Conservation (phyloP, 2,797 vertebrate genomes). For the Chanos chanos region DNA sequence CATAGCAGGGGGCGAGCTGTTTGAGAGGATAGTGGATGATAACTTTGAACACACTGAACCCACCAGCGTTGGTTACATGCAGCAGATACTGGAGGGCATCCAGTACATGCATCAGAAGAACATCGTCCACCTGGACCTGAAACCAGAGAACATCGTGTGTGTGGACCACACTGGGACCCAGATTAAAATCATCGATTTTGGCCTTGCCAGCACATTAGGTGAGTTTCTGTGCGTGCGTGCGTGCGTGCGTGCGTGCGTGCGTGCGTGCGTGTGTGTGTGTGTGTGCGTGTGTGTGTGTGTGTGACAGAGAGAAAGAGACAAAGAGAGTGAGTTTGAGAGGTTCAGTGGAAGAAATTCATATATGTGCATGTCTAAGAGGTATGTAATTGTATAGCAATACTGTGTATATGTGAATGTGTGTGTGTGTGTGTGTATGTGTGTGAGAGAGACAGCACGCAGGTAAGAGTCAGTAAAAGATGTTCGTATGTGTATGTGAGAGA, state of each 20-base stretch:
- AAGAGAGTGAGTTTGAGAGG: too few relatives aligned
- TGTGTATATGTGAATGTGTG: not conserved
- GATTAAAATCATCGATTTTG: constrained; percentile 87
- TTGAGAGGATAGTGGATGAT: constrained; percentile 83
- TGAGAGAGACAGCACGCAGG: too few relatives aligned
- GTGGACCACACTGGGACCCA: constrained; percentile 69
- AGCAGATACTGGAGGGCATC: constrained; percentile 81
- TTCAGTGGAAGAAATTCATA: too few relatives aligned
- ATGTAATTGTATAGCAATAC: too few relatives aligned
- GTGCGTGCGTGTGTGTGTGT: not conserved
- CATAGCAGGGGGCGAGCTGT: constrained; percentile 83
- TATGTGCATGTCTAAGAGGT: too few relatives aligned
- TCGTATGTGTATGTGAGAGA: constrained; percentile 1
- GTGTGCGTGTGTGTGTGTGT: not conserved
- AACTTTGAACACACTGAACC: constrained; percentile 83
- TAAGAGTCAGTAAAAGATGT: too few relatives aligned
- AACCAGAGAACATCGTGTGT: constrained; percentile 87
- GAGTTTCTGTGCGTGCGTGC: constrained; percentile 23
- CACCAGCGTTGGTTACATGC: constrained; percentile 75
- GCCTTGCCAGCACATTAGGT: constrained; percentile 79
- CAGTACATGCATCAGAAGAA: constrained; percentile 78
- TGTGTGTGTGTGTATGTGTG: not conserved
- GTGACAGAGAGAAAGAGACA: not conserved
- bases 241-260: not conserved
- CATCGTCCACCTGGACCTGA: constrained; percentile 83